Evolutionary conservation across 2,888 invertebrate species (phyloP), one percentile per base, ranked within the genome.

Genomic region (Hirtodrosophila trivittata): DNA sequence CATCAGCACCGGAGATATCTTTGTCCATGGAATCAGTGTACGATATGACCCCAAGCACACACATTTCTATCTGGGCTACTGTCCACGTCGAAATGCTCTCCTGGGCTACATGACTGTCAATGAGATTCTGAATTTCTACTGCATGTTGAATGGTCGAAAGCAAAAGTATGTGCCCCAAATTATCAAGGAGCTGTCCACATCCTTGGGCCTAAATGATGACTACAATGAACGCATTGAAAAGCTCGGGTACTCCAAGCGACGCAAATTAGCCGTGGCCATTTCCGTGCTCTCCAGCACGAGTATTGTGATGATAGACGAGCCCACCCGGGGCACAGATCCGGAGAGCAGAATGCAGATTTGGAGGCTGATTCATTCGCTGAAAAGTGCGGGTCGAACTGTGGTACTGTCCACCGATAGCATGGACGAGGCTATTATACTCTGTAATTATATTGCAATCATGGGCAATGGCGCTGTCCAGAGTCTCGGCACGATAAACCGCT

Each of bases 361-460:
- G 58, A 37, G 30, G 1, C 26, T 64, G 12, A 58, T 64, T 9
- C 14, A 43, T 1, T 0, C 39, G 1, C 3, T 59, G 0, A 51
- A 64, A 4, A 13, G 8, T 0, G 16, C n/a, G 1, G 63, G 63
- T 10, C 41, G 38, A 6, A 47, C 63, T 3, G 38, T 64, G 0
- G 18, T 64, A 16, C 7, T 64, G 12, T 28, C 63, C 7, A 59
- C 58, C 13, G 38, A 49, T 26, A 28, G 30, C 16, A 47, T 64
- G 3, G 42, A 64, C 6, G 63, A 64, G 47, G 46, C 46, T 21
- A 38, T 58, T 9, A 5, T 32, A 1, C 35, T 64, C 7, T 64
- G 63, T 13, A 33, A 52, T 28, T 41, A 30, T 2, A 33, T 59
- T 33, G 58, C 42, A 1, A 47, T 58, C 6, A 10, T 64, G 7